Conservation (phyloP, 2,113 vertebrate genomes). For the Tragelaphus strepsiceros region DNA sequence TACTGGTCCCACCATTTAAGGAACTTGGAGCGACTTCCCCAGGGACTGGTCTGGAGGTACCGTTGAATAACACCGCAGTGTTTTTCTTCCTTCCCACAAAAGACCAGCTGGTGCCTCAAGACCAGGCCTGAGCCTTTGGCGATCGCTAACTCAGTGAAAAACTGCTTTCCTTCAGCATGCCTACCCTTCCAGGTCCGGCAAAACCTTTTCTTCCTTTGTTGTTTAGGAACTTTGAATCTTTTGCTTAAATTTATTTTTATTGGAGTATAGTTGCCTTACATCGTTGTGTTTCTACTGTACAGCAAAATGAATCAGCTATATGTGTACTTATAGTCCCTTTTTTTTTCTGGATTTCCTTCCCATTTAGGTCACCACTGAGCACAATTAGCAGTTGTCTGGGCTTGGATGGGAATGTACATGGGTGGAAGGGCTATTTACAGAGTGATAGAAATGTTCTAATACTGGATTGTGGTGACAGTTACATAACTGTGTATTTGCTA, state of each 20-base stretch:
- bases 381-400: not conserved
- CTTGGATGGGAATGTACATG: not conserved
- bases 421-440: not conserved
- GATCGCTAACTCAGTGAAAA: not conserved
- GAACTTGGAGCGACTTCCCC: conserved; percentile 5
- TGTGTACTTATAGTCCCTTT: not conserved
- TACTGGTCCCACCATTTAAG: not conserved
- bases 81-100: conserved; percentile 18
- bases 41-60: not conserved
- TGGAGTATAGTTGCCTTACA: not conserved
- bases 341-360: not conserved
- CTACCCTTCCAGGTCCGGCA: not conserved
- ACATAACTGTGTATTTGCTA: not conserved
- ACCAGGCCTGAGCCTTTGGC: not conserved
- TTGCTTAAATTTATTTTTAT: not conserved
- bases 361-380: not conserved
- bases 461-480: not conserved
- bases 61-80: not conserved
- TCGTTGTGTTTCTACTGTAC: not conserved
- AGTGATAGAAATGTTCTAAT: not conserved
- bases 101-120: not conserved
- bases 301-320: not conserved
- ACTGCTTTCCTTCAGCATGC: not conserved
- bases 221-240: not conserved
- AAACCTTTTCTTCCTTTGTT: not conserved